phyloP scores from a whole-genome alignment of 2,888 invertebrate genomes.

The Alloscopus bannaensis region DNA sequence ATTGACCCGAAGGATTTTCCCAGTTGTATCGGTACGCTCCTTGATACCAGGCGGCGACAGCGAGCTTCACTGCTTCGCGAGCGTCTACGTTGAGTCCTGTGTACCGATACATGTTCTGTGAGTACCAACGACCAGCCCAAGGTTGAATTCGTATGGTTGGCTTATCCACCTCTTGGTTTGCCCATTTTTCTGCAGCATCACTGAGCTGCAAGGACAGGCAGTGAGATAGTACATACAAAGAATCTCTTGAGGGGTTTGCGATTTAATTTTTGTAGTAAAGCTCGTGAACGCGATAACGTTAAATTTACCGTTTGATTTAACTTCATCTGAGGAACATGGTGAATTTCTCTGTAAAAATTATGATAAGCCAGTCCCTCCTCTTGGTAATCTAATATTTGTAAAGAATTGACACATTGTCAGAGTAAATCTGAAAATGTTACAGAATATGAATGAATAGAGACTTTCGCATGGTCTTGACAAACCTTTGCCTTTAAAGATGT shows the following conservation, averaged over 20 bases:
- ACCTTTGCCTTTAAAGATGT: constrained; percentile 17
- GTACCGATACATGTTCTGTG: constrained; percentile 58
- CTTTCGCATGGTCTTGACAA: too few species aligned
- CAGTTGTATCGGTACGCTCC: constrained; percentile 57
- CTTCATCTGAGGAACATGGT: constrained; percentile 55
- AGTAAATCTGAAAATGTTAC: too few species aligned
- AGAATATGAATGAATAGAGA: too few species aligned
- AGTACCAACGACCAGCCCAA: constrained; percentile 55
- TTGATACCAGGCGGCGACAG: constrained; percentile 64
- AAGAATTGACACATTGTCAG: not conserved
- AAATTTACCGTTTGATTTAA: constrained; percentile 63
- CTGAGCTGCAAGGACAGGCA: constrained; percentile 53
- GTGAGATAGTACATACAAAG: too few species aligned
- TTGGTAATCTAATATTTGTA: constrained; percentile 52
- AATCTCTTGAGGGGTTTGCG: too few species aligned
- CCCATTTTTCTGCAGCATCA: constrained; percentile 63
- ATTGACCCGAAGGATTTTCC: constrained; percentile 55
- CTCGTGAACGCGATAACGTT: too few species aligned
- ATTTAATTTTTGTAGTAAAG: too few species aligned
- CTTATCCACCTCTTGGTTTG: constrained; percentile 44
- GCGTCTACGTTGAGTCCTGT: constrained; percentile 24
- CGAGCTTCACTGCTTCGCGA: constrained; percentile 50
- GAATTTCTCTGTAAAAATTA: constrained; percentile 61
- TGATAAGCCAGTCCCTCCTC: constrained; percentile 62
- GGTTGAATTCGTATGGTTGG: constrained; percentile 10